phyloP scores from a whole-genome alignment of 2,888 invertebrate genomes.

The Acanthosoma haemorrhoidale region DNA sequence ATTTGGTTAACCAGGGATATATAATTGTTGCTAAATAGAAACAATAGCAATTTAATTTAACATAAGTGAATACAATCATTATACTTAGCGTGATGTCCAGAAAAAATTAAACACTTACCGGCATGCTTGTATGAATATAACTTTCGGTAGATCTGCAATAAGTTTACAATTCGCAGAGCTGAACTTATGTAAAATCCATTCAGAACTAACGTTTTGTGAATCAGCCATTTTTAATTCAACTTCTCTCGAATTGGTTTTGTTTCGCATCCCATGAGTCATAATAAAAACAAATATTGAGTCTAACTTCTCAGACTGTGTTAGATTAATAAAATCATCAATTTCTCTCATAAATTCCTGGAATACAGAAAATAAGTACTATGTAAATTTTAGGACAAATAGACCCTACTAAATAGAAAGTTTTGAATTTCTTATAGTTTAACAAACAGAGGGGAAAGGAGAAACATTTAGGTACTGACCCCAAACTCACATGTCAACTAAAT shows the following conservation, averaged over 20 bases:
- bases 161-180: background rate
- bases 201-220: background rate
- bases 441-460: too few relatives aligned
- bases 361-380: background rate
- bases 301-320: background rate
- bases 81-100: too few relatives aligned
- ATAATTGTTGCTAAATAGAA: too few relatives aligned
- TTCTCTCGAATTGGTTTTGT: background rate
- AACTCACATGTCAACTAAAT: too few relatives aligned
- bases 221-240: background rate
- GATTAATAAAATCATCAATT: background rate
- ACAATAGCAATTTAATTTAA: too few relatives aligned
- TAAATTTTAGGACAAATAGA: background rate
- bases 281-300: slow-evolving; percentile 14
- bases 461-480: too few relatives aligned
- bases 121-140: slow-evolving; percentile 11
- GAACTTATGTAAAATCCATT: background rate
- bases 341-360: background rate
- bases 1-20: too few relatives aligned
- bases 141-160: background rate
- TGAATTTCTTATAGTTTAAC: background rate
- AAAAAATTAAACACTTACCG: too few relatives aligned
- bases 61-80: too few relatives aligned
- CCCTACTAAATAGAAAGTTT: background rate
- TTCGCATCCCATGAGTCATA: background rate